Conservation (phyloP, 2,888 invertebrate species). For the Notodonta ziczac region DNA sequence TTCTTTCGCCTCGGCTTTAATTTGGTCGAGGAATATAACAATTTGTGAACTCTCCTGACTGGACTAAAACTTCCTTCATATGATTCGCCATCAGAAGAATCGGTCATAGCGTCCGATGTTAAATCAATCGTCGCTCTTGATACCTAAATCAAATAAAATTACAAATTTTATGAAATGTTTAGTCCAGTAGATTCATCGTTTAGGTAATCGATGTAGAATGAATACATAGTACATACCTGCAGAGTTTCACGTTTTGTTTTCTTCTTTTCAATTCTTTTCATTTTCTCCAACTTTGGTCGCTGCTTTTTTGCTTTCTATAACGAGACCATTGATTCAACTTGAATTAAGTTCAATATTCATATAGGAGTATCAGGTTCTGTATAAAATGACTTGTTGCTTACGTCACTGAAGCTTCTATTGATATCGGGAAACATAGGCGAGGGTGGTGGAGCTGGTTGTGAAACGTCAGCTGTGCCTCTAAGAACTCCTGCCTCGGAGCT, state of each 20-base stretch:
- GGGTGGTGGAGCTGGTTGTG: conserved; percentile 87
- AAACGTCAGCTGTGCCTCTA: conserved; percentile 81
- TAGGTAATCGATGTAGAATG: too few relatives aligned
- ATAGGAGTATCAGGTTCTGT: not conserved
- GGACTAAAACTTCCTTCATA: conserved; percentile 76
- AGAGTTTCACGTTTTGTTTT: conserved; percentile 83
- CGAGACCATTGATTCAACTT: conserved; percentile 5
- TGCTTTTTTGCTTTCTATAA: conserved; percentile 69
- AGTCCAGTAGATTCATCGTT: not conserved
- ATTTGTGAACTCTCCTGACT: conserved; percentile 71
- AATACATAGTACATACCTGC: conserved; percentile 66
- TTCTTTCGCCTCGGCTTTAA: conserved; percentile 74
- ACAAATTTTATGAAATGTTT: conserved; percentile 1
- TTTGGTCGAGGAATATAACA: conserved; percentile 67
- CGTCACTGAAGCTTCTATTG: conserved; percentile 58
- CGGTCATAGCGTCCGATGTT: conserved; percentile 88
- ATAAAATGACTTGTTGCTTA: conserved; percentile 30
- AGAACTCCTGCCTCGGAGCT: conserved; percentile 86
- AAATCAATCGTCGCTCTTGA: conserved; percentile 85
- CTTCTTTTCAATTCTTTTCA: conserved; percentile 72
- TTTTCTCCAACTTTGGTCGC: conserved; percentile 72
- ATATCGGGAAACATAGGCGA: conserved; percentile 86
- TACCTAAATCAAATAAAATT: conserved; percentile 62
- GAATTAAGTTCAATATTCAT: not conserved
- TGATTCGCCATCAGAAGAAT: conserved; percentile 86